These are phyloP conservation scores for Phymatocera aterrima DNA, from an alignment of 2,888 invertebrate species.

Conservation along the genomic window DNA sequence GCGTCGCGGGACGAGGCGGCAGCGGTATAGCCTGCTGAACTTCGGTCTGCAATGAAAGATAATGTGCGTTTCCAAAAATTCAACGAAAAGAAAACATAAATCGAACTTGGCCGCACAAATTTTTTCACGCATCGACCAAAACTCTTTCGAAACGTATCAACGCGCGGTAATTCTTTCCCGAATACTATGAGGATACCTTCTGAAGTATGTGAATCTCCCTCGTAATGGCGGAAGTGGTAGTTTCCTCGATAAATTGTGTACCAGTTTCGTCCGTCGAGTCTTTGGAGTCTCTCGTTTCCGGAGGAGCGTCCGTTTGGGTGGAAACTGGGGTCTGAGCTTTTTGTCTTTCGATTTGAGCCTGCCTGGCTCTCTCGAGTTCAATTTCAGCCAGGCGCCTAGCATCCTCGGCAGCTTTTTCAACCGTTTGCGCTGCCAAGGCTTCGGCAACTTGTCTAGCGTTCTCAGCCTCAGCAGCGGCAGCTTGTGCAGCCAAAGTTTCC, in stretches of 20 bases:
- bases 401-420: conserved; percentile 68
- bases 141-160: no score
- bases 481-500: conserved; percentile 74
- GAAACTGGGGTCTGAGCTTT: conserved; percentile 58
- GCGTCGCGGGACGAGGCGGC: conserved; percentile 51
- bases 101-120: no score
- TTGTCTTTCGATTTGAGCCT: conserved; percentile 54
- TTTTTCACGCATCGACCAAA: no score
- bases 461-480: conserved; percentile 73
- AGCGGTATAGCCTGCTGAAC: conserved; percentile 64
- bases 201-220: conserved; percentile 68
- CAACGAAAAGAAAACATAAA: not conserved
- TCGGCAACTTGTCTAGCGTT: conserved; percentile 75
- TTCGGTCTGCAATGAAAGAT: conserved; percentile 62
- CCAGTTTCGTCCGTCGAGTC: conserved; percentile 53
- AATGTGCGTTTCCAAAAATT: not conserved
- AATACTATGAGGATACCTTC: conserved; percentile 59
- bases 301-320: conserved; percentile 60
- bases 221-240: conserved; percentile 63
- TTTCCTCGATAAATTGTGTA: conserved; percentile 60
- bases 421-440: conserved; percentile 69
- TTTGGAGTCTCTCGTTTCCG: conserved; percentile 49
- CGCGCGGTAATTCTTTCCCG: not conserved
- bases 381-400: conserved; percentile 61
- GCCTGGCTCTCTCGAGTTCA: conserved; percentile 59